These are phyloP conservation scores for Porites cylindrica DNA, from an alignment of 92 coral and sea anemone genomes.

Conservation along the genomic window DNA sequence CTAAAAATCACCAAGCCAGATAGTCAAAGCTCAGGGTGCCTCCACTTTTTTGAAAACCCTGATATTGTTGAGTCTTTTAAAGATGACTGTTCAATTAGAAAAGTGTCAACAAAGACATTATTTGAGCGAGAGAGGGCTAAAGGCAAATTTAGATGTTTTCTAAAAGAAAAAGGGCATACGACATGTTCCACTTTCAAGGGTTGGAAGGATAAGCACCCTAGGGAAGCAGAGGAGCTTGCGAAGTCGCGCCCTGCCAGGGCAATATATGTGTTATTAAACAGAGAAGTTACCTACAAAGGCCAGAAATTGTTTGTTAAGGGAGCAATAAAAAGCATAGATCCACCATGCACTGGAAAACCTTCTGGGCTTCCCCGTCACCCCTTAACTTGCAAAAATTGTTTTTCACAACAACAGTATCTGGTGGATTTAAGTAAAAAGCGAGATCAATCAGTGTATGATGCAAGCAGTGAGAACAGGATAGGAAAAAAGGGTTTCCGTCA, in stretches of 20 bases:
- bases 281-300: constrained; percentile 6
- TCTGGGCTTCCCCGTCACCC: constrained; percentile 16
- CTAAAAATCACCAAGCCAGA: constrained; percentile 11
- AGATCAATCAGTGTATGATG: not conserved
- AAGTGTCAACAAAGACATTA: constrained; percentile 6
- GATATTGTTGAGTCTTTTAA: constrained; percentile 10
- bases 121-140: constrained; percentile 11
- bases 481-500: not conserved
- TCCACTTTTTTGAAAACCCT: constrained; percentile 19
- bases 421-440: constrained; percentile 21
- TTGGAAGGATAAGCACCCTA: constrained; percentile 17
- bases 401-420: constrained; percentile 7
- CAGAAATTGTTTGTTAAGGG: constrained; percentile 15
- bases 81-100: not conserved
- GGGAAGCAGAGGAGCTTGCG: not conserved
- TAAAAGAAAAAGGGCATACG: not conserved
- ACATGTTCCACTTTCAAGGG: not conserved
- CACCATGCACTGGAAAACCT: constrained; percentile 31
- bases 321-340: constrained; percentile 36
- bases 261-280: constrained; percentile 5
- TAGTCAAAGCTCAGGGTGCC: constrained; percentile 10
- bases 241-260: constrained; percentile 3
- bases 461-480: not conserved
- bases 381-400: constrained; percentile 8
- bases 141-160: constrained; percentile 1